Evolutionary conservation across 2,888 invertebrate genomes (phyloP).

Genomic region (Trimorus sp.): DNA sequence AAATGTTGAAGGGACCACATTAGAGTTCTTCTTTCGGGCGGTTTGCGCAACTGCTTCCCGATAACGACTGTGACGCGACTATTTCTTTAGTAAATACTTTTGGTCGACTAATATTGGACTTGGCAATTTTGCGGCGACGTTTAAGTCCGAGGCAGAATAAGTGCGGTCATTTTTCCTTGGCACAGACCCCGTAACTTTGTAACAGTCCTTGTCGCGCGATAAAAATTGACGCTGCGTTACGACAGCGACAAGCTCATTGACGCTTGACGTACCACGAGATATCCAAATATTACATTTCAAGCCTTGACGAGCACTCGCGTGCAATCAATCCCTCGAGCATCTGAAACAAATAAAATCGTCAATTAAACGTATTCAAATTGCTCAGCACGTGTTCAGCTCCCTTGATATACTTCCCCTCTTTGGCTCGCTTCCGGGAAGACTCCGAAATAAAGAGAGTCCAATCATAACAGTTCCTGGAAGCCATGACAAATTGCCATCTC

Average conservation of each 20-base stretch:
- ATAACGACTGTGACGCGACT: too few relatives aligned
- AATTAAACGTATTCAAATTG: not conserved
- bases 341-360: conserved; percentile 17
- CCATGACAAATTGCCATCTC: not conserved
- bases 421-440: too few relatives aligned
- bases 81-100: not conserved
- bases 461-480: conserved; percentile 20
- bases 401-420: too few relatives aligned
- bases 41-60: not conserved
- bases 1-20: too few relatives aligned
- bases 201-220: conserved; percentile 49
- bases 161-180: conserved; percentile 49
- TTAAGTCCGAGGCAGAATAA: conserved; percentile 9
- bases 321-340: too few relatives aligned
- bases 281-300: conserved; percentile 46
- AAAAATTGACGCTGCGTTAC: conserved; percentile 56
- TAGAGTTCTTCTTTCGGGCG: too few relatives aligned
- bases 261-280: conserved; percentile 28
- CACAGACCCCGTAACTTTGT: conserved; percentile 53
- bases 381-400: too few relatives aligned
- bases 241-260: conserved; percentile 49
- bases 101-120: not conserved
- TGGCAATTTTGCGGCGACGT: conserved; percentile 20
- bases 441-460: conserved; percentile 4
- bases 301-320: conserved; percentile 26